Evolutionary conservation across 1,140 invertebrate genomes (phyloP).

Genomic region (Calephelis virginiensis): DNA sequence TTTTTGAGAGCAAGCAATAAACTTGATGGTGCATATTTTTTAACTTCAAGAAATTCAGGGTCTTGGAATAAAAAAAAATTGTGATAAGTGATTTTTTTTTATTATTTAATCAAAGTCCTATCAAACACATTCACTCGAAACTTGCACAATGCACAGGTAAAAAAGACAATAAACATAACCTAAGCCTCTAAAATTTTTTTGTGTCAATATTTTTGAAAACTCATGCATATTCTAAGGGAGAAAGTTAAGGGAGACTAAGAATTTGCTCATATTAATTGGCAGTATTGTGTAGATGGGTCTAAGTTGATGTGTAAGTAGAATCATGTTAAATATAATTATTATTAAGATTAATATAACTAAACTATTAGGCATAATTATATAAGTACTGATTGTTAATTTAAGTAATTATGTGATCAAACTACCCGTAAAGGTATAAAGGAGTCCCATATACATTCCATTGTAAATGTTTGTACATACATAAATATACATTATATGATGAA

Average conservation of each 20-base stretch:
- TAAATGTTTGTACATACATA: slow-evolving; percentile 62
- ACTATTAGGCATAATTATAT: slow-evolving; percentile 41
- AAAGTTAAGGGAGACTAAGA: slow-evolving; percentile 9
- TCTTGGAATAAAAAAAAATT: too few species aligned
- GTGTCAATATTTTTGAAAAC: slow-evolving; percentile 9
- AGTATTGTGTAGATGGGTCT: slow-evolving; percentile 58
- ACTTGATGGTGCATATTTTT: too few species aligned
- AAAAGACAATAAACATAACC: background rate
- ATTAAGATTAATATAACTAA: slow-evolving; percentile 32
- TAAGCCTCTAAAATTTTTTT: background rate
- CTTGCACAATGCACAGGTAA: background rate
- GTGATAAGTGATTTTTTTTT: too few species aligned
- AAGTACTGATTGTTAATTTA: slow-evolving; percentile 65
- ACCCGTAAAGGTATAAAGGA: slow-evolving; percentile 52
- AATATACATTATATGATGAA: slow-evolving; percentile 30
- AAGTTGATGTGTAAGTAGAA: slow-evolving; percentile 42
- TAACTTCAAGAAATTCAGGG: too few species aligned
- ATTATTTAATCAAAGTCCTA: too few species aligned
- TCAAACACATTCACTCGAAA: background rate
- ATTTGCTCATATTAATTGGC: slow-evolving; percentile 60
- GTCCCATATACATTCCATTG: slow-evolving; percentile 73
- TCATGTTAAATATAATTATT: slow-evolving; percentile 28
- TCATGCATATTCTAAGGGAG: slow-evolving; percentile 1
- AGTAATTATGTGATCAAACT: slow-evolving; percentile 55
- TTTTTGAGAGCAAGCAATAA: too few species aligned